Evolutionary conservation across 2,888 invertebrate species (phyloP), one percentile per base, ranked within the genome.

Genomic region (Synanthedon vespiformis): DNA sequence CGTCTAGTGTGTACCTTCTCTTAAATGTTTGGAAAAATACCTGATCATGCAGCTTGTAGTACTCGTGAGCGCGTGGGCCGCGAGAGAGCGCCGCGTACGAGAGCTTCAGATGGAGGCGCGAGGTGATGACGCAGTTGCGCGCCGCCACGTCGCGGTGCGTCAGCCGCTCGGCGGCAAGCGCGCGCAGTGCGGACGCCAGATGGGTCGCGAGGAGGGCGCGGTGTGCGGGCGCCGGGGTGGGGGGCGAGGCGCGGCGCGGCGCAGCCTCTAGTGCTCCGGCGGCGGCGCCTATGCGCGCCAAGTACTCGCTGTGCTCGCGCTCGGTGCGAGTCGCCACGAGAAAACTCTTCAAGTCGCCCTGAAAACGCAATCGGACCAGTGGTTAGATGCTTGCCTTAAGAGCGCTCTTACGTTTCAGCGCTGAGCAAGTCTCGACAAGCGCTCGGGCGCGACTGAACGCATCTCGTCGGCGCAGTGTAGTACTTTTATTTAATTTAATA

Each of bases 281-380:
- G n/a, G 57, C 8, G 52, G 52, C 48, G 53, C 41, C 1, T 63
- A 40, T 50, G 59, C 59, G 52, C 61, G 62, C 14, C 58, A 56
- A 18, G 58, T 81, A 80, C 59, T 75, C 76, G 6, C 62, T 72
- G 40, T 65, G 66, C 59, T 86, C 85, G 0, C 70, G 75, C 0
- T 69, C 57, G 0, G 80, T 86, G 40, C 90, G 88, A 0, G 92
- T 92, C 11, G 95, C 94, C 52, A 93, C 79, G 18, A 95, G 88
- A 87, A 94, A 97, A 83, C 95, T 96, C 66, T 97, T 97, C 52
- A 98, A 87, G 75, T 97, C 97, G 5, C 97, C 97, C 95, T 95
- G 76, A n/a, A 48, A 11, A 53, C 2, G 50, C 34, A 52, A 13
- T 10, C 12, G 8, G 27, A 27, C 2, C 6, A 40, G 11, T 16